Percentiles rank a stretch among this genome's conserved stretches.
phyloP scores from a whole-genome alignment of 2,113 vertebrate species.

The Propithecus coquereli region DNA sequence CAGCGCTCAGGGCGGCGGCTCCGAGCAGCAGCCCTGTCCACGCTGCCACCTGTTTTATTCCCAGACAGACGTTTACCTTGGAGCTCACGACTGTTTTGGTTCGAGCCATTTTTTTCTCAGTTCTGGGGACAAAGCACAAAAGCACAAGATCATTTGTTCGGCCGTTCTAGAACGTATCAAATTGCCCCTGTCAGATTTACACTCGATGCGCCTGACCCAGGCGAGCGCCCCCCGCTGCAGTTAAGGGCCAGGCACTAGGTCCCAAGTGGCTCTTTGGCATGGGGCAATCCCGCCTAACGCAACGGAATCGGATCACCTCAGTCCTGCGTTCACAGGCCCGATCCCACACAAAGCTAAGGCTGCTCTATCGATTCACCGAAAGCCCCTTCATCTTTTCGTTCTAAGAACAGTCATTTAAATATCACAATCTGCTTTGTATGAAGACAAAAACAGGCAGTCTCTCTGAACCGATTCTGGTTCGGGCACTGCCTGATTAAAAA shows the following conservation, averaged over 20 bases:
- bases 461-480: no score
- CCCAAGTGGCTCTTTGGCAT: background rate
- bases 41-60: fast-evolving
- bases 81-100: conserved; percentile 78
- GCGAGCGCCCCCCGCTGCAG: no score
- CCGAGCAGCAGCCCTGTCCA: fast-evolving
- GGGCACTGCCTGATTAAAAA: background rate
- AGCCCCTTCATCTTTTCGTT: background rate
- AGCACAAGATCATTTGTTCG: background rate
- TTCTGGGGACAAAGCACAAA: conserved; percentile 72
- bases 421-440: background rate
- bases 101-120: conserved; percentile 75
- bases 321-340: background rate
- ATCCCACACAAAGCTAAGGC: background rate
- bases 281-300: background rate
- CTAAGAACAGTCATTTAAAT: background rate
- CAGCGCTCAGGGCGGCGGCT: fast-evolving
- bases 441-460: background rate
- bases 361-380: background rate
- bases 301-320: fast-evolving
- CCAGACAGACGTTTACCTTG: conserved; percentile 82
- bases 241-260: fast-evolving
- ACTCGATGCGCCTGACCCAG: no score
- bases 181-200: no score
- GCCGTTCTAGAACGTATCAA: background rate